phyloP scores from a whole-genome alignment of 2,888 invertebrate genomes.

The Drosophila birchii region DNA sequence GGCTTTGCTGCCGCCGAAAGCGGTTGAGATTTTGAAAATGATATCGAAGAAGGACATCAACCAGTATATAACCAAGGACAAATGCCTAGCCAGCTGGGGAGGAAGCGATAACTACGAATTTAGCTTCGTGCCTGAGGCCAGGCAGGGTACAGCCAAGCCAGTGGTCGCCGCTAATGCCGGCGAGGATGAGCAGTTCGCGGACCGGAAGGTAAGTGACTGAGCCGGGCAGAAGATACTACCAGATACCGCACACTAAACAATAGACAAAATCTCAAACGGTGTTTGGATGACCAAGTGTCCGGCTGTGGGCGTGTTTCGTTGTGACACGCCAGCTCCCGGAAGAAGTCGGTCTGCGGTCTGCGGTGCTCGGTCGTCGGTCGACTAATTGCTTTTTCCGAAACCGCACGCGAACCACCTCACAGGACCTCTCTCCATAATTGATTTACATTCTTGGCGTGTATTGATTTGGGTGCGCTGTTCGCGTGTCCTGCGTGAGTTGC shows the following conservation, averaged over 20 bases:
- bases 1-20: conserved; percentile 93
- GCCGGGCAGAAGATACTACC: neutral
- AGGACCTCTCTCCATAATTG: conserved; percentile 63
- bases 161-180: conserved; percentile 55
- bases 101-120: conserved; percentile 91
- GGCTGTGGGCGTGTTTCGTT: conserved; percentile 54
- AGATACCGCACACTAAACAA: conserved; percentile 15
- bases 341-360: conserved; percentile 10
- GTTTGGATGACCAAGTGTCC: conserved; percentile 14
- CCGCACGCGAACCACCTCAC: conserved; percentile 59
- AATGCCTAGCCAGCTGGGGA: conserved; percentile 92
- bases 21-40: conserved; percentile 94
- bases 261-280: conserved; percentile 34
- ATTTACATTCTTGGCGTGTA: conserved; percentile 69
- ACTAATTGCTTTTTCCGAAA: conserved; percentile 67
- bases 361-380: conserved; percentile 28
- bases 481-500: conserved; percentile 61
- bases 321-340: conserved; percentile 44
- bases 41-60: conserved; percentile 90
- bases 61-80: conserved; percentile 90
- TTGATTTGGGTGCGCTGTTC: conserved; percentile 70
- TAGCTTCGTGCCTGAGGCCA: conserved; percentile 87
- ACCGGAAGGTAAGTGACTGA: conserved; percentile 75
- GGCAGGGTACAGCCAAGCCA: conserved; percentile 31
- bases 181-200: conserved; percentile 60